A percentile compares a stretch with the other conserved stretches of the same genome.
These are phyloP conservation scores for Hemicentrotus pulcherrimus DNA, from an alignment of 35 echinoderm and acorn worm genomes.

Conservation along the genomic window DNA sequence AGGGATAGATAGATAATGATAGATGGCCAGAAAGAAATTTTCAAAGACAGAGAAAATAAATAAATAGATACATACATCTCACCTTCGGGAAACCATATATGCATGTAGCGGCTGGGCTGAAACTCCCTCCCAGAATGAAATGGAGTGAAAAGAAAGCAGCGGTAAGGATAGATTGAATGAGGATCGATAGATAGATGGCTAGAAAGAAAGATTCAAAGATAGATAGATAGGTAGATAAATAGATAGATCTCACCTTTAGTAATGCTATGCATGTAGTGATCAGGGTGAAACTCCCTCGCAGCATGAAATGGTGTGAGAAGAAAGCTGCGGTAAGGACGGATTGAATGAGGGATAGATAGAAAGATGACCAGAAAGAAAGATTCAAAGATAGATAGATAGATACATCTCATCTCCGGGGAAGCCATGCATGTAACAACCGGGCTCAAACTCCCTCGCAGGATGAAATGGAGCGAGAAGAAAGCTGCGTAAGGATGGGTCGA, in stretches of 20 bases:
- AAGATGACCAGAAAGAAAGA: not conserved
- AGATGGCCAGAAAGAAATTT: not conserved
- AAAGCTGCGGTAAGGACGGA: constrained; percentile 74
- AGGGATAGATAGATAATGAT: too few species aligned
- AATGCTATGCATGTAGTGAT: constrained; percentile 85
- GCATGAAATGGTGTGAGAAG: constrained; percentile 68
- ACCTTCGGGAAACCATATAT: constrained; percentile 87
- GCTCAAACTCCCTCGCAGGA: not conserved
- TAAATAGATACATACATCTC: constrained; percentile 51
- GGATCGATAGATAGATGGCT: not conserved
- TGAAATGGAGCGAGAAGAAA: not conserved
- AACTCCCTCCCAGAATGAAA: constrained; percentile 65
- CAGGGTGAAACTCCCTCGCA: constrained; percentile 76
- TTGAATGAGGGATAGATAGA: not conserved
- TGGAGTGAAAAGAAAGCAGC: constrained; percentile 77
- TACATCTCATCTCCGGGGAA: not conserved
- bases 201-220: constrained; percentile 11
- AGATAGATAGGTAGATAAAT: not conserved
- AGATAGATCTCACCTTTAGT: not conserved
- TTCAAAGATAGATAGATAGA: not conserved
- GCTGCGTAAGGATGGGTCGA: not conserved
- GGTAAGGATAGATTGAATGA: constrained; percentile 51
- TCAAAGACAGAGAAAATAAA: not conserved
- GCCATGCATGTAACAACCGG: not conserved
- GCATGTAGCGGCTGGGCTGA: constrained; percentile 91